Evolutionary conservation across 2,113 vertebrate genomes (phyloP).

Genomic region (Manacus vitellinus): DNA sequence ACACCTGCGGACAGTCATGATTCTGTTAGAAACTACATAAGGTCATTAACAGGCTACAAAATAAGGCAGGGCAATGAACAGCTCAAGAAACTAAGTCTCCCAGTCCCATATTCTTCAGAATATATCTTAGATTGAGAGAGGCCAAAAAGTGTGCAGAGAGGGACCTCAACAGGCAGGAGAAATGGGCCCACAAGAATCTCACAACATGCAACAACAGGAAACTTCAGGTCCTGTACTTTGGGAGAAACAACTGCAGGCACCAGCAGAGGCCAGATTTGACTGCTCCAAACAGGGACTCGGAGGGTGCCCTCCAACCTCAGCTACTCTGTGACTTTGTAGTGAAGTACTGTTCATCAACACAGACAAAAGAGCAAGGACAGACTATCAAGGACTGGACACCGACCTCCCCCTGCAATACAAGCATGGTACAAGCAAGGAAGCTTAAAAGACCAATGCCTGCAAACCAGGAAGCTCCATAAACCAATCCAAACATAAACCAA

Average conservation of each 20-base stretch:
- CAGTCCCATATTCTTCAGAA: neutral
- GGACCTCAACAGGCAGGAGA: neutral
- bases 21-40: conserved; percentile 27
- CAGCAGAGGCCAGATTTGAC: neutral
- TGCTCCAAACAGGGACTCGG: neutral
- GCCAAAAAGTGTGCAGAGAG: neutral
- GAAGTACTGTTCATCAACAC: neutral
- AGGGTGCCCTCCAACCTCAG: neutral
- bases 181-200: neutral
- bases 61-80: neutral
- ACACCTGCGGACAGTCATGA: neutral
- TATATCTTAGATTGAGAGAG: neutral
- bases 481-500: neutral
- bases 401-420: neutral
- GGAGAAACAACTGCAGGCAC: neutral
- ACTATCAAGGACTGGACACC: neutral
- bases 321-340: neutral
- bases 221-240: neutral
- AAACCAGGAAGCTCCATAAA: neutral
- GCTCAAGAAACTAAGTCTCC: neutral
- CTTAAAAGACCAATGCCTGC: neutral
- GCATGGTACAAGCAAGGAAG: neutral
- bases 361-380: neutral
- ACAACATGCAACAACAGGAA: neutral
- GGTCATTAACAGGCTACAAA: neutral